phyloP scores from a whole-genome alignment of 1,140 invertebrate species.

The Ceratosolen fusciceps region DNA sequence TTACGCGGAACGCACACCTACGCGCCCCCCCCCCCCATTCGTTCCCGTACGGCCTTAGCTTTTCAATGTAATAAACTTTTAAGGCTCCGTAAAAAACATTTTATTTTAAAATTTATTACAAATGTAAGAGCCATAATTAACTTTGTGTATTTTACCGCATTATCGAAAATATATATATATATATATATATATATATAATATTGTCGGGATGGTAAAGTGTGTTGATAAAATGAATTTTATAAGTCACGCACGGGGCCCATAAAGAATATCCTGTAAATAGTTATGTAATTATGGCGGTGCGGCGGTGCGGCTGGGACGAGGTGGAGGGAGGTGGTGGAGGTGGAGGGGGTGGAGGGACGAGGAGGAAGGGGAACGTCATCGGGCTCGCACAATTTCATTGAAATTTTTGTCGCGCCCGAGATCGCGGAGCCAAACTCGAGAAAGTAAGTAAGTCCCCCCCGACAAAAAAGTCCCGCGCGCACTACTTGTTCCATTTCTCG shows the following conservation, averaged over 20 bases:
- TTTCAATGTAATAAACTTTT: constrained; percentile 19
- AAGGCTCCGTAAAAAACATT: constrained; percentile 15
- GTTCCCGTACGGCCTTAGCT: neutral
- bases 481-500: constrained; percentile 58
- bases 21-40: too few relatives aligned
- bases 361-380: too few relatives aligned
- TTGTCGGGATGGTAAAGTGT: constrained; percentile 1
- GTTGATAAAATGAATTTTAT: neutral
- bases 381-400: constrained; percentile 2
- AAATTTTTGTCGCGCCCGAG: constrained; percentile 9
- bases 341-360: too few relatives aligned
- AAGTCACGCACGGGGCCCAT: neutral
- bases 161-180: too few relatives aligned
- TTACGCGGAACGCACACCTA: neutral
- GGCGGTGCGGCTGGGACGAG: too few relatives aligned
- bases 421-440: neutral
- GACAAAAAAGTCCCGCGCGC: constrained; percentile 25
- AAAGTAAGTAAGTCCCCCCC: too few relatives aligned
- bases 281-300: neutral
- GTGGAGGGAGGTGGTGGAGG: too few relatives aligned
- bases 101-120: constrained; percentile 21
- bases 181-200: too few relatives aligned
- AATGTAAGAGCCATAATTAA: constrained; percentile 17
- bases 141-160: neutral
- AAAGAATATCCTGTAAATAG: constrained; percentile 10